Evolutionary conservation across 2,113 vertebrate species (phyloP).

Genomic region (Centropristis striata): DNA sequence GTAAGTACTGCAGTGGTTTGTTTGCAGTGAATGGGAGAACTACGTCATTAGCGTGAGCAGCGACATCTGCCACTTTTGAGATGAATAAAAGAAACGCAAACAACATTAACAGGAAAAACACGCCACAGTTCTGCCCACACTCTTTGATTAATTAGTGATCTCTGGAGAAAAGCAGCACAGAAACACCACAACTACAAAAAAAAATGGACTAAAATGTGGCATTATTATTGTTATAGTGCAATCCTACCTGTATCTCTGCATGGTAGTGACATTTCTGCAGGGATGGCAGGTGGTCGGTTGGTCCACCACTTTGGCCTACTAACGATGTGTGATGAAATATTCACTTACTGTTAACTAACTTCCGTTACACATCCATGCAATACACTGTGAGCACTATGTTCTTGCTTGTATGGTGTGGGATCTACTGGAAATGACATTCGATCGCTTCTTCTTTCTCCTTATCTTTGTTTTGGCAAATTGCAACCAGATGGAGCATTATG

Average conservation of each 20-base stretch:
- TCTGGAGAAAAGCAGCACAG: conserved; percentile 29
- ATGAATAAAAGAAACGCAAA: conserved; percentile 61
- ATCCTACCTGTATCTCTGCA: too few species aligned
- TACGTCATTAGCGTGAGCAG: conserved; percentile 45
- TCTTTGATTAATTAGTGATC: conserved; percentile 56
- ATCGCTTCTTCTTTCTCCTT: too few species aligned
- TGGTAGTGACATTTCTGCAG: too few species aligned
- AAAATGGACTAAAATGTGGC: conserved; percentile 28
- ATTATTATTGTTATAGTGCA: conserved; percentile 2
- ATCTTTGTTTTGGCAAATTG: too few species aligned
- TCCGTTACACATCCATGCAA: too few species aligned
- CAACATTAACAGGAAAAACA: conserved; percentile 53
- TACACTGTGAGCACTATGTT: too few species aligned
- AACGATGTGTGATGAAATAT: too few species aligned
- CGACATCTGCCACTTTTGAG: conserved; percentile 53
- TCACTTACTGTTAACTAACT: too few species aligned
- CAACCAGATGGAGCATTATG: too few species aligned
- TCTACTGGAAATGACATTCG: too few species aligned
- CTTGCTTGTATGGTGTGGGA: too few species aligned
- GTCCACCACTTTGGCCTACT: neutral
- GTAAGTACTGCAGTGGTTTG: neutral
- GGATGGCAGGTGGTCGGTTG: too few species aligned
- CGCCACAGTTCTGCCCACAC: conserved; percentile 45
- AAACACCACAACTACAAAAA: conserved; percentile 35
- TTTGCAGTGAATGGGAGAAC: neutral